A percentile compares a stretch with the other conserved stretches of the same genome.
Conservation (phyloP, 1,140 invertebrate genomes). For the Drosophila pallidifrons region DNA sequence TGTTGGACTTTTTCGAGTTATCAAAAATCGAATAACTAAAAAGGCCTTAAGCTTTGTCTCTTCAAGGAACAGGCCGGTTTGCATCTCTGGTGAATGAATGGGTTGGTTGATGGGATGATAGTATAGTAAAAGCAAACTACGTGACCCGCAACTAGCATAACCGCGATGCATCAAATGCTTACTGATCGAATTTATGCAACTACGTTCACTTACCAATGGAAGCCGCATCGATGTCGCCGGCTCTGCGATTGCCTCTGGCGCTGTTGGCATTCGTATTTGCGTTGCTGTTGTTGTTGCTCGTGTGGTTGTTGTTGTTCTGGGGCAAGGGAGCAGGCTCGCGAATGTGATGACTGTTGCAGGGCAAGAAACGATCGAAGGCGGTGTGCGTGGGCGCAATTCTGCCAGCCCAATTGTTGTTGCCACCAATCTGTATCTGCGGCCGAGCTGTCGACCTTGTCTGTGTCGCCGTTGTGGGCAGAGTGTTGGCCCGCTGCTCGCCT, state of each 20-base stretch:
- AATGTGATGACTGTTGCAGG: conserved; percentile 84
- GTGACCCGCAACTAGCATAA: conserved; percentile 4
- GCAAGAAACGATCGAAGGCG: conserved; percentile 83
- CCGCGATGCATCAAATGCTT: not conserved
- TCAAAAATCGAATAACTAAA: no score
- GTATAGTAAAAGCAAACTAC: conserved; percentile 46
- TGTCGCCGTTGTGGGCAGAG: conserved; percentile 89
- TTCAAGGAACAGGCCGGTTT: conserved; percentile 20
- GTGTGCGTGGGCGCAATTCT: conserved; percentile 81
- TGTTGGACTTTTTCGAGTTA: no score
- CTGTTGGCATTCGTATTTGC: conserved; percentile 18
- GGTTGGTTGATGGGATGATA: conserved; percentile 28
- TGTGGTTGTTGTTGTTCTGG: conserved; percentile 44
- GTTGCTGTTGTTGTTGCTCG: conserved; percentile 17
- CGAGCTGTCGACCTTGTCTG: conserved; percentile 88
- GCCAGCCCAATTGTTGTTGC: conserved; percentile 76
- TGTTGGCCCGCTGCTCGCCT: conserved; percentile 87
- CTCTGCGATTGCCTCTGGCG: conserved; percentile 14
- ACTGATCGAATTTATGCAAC: not conserved
- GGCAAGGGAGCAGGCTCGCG: conserved; percentile 64
- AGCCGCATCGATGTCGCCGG: not conserved
- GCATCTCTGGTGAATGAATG: conserved; percentile 50
- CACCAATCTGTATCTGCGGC: conserved; percentile 87
- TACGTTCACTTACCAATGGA: conserved; percentile 39
- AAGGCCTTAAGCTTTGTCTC: no score